Conservation (phyloP, 2,797 vertebrate genomes). For the Lagocephalus sceleratus region DNA sequence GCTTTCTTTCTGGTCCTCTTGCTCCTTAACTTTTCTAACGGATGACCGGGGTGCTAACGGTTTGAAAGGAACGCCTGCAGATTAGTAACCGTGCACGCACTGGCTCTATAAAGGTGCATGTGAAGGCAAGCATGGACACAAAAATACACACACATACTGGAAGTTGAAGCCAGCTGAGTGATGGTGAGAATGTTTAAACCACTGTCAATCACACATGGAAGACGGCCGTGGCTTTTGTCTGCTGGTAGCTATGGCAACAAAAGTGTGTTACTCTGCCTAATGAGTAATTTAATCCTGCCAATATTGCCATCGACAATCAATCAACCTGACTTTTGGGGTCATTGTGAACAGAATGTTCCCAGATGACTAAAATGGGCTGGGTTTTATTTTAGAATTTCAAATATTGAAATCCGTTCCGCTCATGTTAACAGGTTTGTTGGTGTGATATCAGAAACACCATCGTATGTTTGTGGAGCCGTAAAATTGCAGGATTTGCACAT, state of each 20-base stretch:
- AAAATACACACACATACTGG: slow-evolving; percentile 7
- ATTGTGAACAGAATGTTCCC: too few species aligned
- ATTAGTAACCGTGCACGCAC: slow-evolving; percentile 26
- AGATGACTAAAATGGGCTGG: too few species aligned
- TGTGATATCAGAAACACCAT: too few species aligned
- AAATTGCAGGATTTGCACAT: too few species aligned
- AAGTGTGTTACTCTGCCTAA: neutral
- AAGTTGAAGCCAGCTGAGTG: slow-evolving; percentile 5
- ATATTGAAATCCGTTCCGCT: too few species aligned
- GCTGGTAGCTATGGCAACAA: slow-evolving; percentile 7
- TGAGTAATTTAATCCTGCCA: too few species aligned
- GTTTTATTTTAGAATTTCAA: too few species aligned
- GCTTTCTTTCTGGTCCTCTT: slow-evolving; percentile 59
- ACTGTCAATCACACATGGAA: slow-evolving; percentile 31
- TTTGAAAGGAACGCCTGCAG: slow-evolving; percentile 15
- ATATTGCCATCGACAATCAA: too few species aligned
- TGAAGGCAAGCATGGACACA: slow-evolving; percentile 10
- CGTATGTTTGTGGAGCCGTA: too few species aligned
- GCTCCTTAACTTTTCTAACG: slow-evolving; percentile 48
- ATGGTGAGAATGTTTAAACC: slow-evolving; percentile 29
- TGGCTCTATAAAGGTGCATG: slow-evolving; percentile 22
- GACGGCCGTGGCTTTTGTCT: neutral
- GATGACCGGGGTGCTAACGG: slow-evolving; percentile 47
- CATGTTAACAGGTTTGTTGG: too few species aligned
- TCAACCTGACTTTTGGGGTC: too few species aligned